Evolutionary conservation across 2,113 vertebrate species (phyloP), one percentile per base, ranked within the genome.

Genomic region (Pyrgilauda ruficollis): DNA sequence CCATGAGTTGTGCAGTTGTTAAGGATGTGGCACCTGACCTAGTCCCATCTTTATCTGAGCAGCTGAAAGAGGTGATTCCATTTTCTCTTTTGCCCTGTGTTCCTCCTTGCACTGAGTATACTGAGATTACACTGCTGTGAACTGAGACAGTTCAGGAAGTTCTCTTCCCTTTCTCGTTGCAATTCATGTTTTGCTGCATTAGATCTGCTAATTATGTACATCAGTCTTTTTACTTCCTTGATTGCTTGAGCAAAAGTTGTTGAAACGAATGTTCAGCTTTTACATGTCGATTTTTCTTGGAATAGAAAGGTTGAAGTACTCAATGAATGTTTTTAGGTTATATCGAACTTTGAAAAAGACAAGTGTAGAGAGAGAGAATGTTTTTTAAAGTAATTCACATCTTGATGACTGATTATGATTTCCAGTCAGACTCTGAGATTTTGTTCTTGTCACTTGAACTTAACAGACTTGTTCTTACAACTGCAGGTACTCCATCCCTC

Each of bases 401-500:
- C 41, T 84, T 70, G 35, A 23, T 84, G 15, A 17, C 33, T 4
- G 0, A 56, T 92, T 19, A 39, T 47, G 19, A 63, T 81, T 87
- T 89, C 24, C n/a, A 43, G 37, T 78, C 21, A 70, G 23, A 28
- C 15, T 49, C 35, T 5, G 15, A 69, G 23, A 28, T 46, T 84
- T 56, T 52, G n/a, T 37, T 22, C 2, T 41, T 49, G 37, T 55
- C 27, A 27, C 43, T 73, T 79, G 37, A 87, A 63, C 15, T 59
- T 87, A 77, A 43, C 58, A 53, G 35, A 8, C 13, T 64, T 79
- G 7, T 88, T 94, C 23, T 78, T 72, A 97, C 97, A 97, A 41
- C 87, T 97, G 28, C 91, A 99, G 99, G 99, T 99, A 99, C 41
- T 98, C 98, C 2, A 98, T 99, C 28, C 99, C 99, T 41, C 99